Percentiles rank a stretch among this genome's conserved stretches.
Conservation (phyloP, 2,888 invertebrate species). For the Caprella mutica region DNA sequence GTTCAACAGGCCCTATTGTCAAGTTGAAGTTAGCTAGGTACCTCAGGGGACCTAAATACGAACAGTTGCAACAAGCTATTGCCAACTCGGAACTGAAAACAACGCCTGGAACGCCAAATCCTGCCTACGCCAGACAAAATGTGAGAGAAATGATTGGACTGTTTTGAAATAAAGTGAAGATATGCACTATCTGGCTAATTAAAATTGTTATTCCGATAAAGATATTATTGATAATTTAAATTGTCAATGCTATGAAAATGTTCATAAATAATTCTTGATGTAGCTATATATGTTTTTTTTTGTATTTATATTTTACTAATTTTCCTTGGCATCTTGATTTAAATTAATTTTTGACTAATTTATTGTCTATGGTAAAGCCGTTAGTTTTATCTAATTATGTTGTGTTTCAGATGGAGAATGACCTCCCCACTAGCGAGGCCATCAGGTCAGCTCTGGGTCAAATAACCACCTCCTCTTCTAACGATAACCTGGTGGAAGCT, state of each 20-base stretch:
- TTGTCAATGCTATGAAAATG: no score
- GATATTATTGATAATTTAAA: neutral
- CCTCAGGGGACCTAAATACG: constrained; percentile 76
- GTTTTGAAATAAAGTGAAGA: no score
- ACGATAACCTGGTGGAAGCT: constrained; percentile 3
- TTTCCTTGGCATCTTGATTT: no score
- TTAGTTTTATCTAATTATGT: no score
- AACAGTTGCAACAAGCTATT: constrained; percentile 74
- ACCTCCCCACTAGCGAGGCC: constrained; percentile 28
- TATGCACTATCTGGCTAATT: neutral
- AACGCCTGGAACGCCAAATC: constrained; percentile 26
- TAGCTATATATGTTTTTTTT: no score
- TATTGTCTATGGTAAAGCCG: no score
- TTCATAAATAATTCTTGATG: no score
- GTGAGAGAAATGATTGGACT: neutral
- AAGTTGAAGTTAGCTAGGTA: constrained; percentile 80
- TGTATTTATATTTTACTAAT: no score
- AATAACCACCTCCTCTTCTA: constrained; percentile 2
- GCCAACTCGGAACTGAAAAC: constrained; percentile 42
- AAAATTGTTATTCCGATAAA: neutral
- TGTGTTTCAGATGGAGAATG: constrained; percentile 23
- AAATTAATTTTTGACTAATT: neutral
- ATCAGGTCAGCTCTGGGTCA: constrained; percentile 25
- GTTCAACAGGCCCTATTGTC: constrained; percentile 84
- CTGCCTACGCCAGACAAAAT: constrained; percentile 18